A percentile compares a stretch with the other conserved stretches of the same genome.
These are phyloP conservation scores for Corythornis vintsioides DNA, from an alignment of 2,113 vertebrate genomes.

Conservation along the genomic window DNA sequence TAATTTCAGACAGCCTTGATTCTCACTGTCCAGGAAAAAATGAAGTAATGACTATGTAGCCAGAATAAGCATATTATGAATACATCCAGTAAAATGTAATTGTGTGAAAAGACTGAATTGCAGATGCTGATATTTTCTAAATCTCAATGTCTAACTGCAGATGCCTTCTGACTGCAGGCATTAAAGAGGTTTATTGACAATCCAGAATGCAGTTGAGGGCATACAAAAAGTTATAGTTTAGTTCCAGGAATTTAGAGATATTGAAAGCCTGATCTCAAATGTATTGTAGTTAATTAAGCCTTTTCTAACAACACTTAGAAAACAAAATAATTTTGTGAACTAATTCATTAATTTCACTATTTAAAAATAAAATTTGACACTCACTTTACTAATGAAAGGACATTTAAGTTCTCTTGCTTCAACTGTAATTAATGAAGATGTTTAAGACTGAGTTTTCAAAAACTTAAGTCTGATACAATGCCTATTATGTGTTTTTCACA, in stretches of 20 bases:
- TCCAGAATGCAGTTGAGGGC: not conserved
- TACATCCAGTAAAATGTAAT: not conserved
- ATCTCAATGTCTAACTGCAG: not conserved
- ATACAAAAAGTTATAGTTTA: not conserved
- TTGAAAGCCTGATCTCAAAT: not conserved
- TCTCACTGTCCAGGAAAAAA: not conserved
- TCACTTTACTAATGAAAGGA: not conserved
- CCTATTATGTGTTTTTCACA: not conserved
- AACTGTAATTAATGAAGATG: slow-evolving; percentile 6
- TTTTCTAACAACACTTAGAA: not conserved
- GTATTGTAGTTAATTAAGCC: not conserved
- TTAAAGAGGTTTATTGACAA: not conserved
- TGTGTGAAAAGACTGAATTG: not conserved
- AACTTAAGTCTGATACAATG: not conserved
- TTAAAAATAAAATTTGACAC: not conserved
- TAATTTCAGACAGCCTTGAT: not conserved
- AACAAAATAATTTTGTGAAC: not conserved
- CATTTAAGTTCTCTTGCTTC: not conserved
- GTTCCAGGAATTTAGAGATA: not conserved
- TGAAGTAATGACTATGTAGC: not conserved
- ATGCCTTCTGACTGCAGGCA: not conserved
- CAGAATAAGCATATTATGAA: not conserved
- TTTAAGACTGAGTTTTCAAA: not conserved
- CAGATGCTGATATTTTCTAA: not conserved
- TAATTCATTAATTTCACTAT: not conserved